Conservation (phyloP, 2,888 invertebrate genomes). For the Conomelus anceps region DNA sequence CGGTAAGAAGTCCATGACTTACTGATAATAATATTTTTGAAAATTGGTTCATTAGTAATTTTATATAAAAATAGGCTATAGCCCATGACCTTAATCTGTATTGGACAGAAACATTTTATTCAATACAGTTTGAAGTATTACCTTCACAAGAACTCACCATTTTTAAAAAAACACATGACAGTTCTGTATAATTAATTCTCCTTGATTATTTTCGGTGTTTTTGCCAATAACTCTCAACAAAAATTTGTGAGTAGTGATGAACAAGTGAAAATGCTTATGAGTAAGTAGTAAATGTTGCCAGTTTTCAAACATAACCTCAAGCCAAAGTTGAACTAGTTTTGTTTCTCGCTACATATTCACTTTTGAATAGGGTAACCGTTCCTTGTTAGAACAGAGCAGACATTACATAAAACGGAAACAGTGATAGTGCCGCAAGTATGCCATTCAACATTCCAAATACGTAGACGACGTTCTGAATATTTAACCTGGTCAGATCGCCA, state of each 20-base stretch:
- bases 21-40: no score
- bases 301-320: not conserved
- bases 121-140: no score
- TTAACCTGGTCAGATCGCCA: not conserved
- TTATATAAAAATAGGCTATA: no score
- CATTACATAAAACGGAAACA: not conserved
- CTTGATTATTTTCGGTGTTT: no score
- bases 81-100: no score
- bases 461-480: not conserved
- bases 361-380: not conserved
- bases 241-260: not conserved
- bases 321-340: not conserved
- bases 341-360: not conserved
- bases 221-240: no score
- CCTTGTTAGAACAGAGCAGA: not conserved
- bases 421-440: not conserved
- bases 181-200: no score
- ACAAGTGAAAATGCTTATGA: not conserved
- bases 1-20: no score
- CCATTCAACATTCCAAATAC: not conserved
- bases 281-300: not conserved
- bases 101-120: no score
- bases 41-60: no score
- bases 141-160: no score
- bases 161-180: no score